These are phyloP conservation scores for Selene dorsalis DNA, from an alignment of 2,797 vertebrate genomes.

Conservation along the genomic window DNA sequence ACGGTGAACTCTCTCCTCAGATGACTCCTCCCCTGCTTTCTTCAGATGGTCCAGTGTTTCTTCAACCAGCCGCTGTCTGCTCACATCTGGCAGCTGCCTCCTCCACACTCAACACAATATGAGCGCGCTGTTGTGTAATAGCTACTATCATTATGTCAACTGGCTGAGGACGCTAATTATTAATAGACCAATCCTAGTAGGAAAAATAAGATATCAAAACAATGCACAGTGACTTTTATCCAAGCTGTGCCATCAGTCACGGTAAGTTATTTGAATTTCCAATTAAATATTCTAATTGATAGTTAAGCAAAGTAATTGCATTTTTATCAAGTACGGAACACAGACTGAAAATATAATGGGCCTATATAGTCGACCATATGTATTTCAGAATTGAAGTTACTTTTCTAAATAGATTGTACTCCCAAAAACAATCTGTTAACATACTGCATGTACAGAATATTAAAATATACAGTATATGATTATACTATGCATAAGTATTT, in stretches of 20 bases:
- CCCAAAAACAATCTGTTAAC: too few species aligned
- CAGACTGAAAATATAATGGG: not conserved
- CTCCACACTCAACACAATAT: not conserved
- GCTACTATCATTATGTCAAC: conserved; percentile 46
- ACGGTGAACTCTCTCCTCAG: conserved; percentile 59
- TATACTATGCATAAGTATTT: not conserved
- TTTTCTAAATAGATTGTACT: not conserved
- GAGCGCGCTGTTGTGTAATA: conserved; percentile 46
- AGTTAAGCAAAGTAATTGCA: not conserved
- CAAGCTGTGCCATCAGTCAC: too few species aligned
- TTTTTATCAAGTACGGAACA: not conserved
- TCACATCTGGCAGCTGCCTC: conserved; percentile 27
- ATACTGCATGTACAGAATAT: too few species aligned
- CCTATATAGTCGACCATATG: not conserved
- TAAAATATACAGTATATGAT: not conserved
- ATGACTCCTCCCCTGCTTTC: conserved; percentile 20
- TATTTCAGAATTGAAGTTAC: not conserved
- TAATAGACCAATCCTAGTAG: conserved; percentile 35
- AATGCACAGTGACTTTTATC: not conserved
- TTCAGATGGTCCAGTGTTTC: conserved; percentile 14
- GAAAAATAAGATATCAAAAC: not conserved
- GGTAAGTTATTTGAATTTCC: not conserved
- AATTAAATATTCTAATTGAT: not conserved
- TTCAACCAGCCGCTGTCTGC: not conserved
- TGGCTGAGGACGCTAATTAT: conserved; percentile 54